These are phyloP conservation scores for Ptyas mucosa DNA, from an alignment of 2,113 vertebrate species.

Conservation along the genomic window DNA sequence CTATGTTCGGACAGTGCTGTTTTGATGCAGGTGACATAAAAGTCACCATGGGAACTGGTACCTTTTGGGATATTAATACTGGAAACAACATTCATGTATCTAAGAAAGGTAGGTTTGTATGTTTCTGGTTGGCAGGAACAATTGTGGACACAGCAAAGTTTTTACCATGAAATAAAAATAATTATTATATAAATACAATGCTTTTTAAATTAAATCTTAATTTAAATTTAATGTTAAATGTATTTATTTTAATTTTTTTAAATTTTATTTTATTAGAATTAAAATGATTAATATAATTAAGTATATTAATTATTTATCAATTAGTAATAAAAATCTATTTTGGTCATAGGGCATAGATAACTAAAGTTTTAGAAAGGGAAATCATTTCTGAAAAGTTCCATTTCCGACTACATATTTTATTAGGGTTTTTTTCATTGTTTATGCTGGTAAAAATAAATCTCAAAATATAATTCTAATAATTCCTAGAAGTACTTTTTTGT, in stretches of 20 bases:
- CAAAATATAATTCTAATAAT: not conserved
- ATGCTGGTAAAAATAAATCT: not conserved
- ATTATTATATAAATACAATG: not conserved
- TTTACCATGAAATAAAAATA: not conserved
- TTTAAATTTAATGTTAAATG: not conserved
- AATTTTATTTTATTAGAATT: not conserved
- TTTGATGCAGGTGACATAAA: constrained; percentile 90
- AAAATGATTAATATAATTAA: not conserved
- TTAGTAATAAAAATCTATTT: not conserved
- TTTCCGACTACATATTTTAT: not conserved
- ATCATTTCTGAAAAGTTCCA: not conserved
- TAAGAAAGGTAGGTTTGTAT: constrained; percentile 68
- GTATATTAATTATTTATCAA: not conserved
- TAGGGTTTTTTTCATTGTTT: not conserved
- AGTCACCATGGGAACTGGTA: constrained; percentile 94
- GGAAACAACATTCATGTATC: constrained; percentile 80
- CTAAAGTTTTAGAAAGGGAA: not conserved
- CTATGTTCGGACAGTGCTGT: constrained; percentile 97
- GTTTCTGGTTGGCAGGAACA: not conserved
- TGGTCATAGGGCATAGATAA: not conserved
- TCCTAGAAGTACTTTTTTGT: not conserved
- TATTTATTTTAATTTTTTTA: not conserved
- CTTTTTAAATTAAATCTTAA: not conserved
- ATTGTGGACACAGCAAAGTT: not conserved
- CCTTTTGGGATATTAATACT: constrained; percentile 94